Conservation (phyloP, 2,888 invertebrate species). For the Ectemnius continuus region DNA sequence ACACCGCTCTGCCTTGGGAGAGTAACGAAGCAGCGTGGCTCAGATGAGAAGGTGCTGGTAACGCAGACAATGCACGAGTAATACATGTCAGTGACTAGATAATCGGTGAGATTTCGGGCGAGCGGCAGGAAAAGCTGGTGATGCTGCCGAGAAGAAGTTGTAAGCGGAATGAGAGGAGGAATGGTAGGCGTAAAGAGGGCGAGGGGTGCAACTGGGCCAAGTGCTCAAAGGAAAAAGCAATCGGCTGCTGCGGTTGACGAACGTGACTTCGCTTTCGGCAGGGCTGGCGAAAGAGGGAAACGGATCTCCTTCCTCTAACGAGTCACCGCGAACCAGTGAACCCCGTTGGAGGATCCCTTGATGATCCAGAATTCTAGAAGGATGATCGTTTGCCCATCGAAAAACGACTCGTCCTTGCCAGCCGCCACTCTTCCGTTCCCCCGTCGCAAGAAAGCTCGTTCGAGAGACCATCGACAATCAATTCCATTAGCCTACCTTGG, state of each 20-base stretch:
- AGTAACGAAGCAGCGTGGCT: constrained; percentile 32
- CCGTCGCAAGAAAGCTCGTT: constrained; percentile 15
- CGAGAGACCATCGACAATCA: constrained; percentile 26
- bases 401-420: constrained; percentile 24
- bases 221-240: constrained; percentile 67
- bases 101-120: constrained; percentile 21
- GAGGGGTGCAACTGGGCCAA: constrained; percentile 54
- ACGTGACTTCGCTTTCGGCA: constrained; percentile 67
- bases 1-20: constrained; percentile 4
- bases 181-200: constrained; percentile 21
- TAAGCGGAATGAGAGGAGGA: not conserved
- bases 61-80: too few relatives aligned
- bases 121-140: constrained; percentile 13
- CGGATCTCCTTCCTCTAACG: constrained; percentile 59
- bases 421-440: constrained; percentile 29
- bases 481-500: constrained; percentile 36
- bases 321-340: constrained; percentile 41
- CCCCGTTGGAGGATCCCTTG: constrained; percentile 36
- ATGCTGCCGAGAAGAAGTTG: constrained; percentile 8
- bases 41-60: too few relatives aligned
- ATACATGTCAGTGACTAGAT: constrained; percentile 30
- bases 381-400: constrained; percentile 42
- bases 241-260: constrained; percentile 67
- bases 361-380: constrained; percentile 48
- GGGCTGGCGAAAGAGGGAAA: constrained; percentile 41